Evolutionary conservation across 1,140 invertebrate genomes (phyloP).

Genomic region (Lucilia sericata): DNA sequence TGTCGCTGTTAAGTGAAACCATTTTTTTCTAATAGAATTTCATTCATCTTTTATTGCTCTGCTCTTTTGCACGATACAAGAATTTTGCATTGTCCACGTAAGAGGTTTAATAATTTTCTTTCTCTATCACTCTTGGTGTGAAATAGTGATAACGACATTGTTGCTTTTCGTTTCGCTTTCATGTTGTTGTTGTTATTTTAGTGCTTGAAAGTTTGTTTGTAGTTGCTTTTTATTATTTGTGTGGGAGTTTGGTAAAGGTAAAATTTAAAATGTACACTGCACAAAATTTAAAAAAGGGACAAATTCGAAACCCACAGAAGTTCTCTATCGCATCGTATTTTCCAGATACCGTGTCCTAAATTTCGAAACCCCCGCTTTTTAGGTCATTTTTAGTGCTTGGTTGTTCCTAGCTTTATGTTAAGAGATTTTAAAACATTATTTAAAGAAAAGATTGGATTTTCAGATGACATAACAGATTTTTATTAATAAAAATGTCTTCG

Average conservation of each 20-base stretch:
- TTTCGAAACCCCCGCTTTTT: too few species aligned
- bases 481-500: too few species aligned
- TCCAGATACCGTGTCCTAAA: too few species aligned
- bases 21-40: conserved; percentile 51
- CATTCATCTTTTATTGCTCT: conserved; percentile 33
- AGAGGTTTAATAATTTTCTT: conserved; percentile 66
- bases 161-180: background rate
- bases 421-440: too few species aligned
- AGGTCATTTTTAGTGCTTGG: too few species aligned
- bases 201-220: background rate
- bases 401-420: too few species aligned
- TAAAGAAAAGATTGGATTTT: too few species aligned
- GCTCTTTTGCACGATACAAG: conserved; percentile 55
- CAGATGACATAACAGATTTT: too few species aligned
- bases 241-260: conserved; percentile 21
- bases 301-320: too few species aligned
- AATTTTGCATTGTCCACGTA: conserved; percentile 53
- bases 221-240: background rate
- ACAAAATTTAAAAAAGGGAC: too few species aligned
- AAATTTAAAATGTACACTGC: background rate
- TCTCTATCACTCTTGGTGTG: conserved; percentile 56
- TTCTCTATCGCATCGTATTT: too few species aligned
- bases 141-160: background rate
- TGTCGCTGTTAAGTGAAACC: conserved; percentile 66
- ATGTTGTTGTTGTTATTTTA: background rate